phyloP scores from a whole-genome alignment of 2,888 invertebrate genomes.

The Macrosoma leucophasiata region DNA sequence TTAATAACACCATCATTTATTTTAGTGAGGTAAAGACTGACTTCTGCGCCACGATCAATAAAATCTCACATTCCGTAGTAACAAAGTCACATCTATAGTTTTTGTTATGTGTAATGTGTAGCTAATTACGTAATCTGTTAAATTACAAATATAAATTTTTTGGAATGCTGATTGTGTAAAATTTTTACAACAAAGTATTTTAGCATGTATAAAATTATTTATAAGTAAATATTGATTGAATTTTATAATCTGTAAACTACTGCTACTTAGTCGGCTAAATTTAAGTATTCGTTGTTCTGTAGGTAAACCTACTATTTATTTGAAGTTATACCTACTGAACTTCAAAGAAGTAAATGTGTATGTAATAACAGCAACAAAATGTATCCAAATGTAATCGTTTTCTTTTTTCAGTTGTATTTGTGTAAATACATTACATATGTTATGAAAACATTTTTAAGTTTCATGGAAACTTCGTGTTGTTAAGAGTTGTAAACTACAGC shows the following conservation, averaged over 20 bases:
- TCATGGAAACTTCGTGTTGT: constrained; percentile 67
- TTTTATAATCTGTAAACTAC: constrained; percentile 9
- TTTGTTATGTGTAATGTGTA: constrained; percentile 12
- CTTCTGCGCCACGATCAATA: constrained; percentile 42
- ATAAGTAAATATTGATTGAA: constrained; percentile 11
- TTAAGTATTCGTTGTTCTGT: constrained; percentile 24
- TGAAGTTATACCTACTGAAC: constrained; percentile 30
- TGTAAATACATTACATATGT: constrained; percentile 48
- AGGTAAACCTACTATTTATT: constrained; percentile 34
- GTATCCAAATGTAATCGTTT: constrained; percentile 36
- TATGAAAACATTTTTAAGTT: constrained; percentile 50
- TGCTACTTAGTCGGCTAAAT: constrained; percentile 6
- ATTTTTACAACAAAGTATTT: constrained; percentile 19
- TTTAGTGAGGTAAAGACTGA: constrained; percentile 73
- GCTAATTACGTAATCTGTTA: constrained; percentile 33
- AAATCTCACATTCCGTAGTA: constrained; percentile 27
- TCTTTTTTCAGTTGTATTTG: constrained; percentile 33
- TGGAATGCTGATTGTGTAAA: constrained; percentile 30
- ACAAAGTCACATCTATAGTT: constrained; percentile 19
- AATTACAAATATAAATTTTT: constrained; percentile 47
- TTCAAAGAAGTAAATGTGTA: constrained; percentile 59
- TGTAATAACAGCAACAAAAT: constrained; percentile 32
- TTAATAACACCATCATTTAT: constrained; percentile 45
- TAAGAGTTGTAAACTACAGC: constrained; percentile 66
- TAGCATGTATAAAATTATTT: constrained; percentile 16